Base-by-base conservation (phyloP, 1,140 invertebrate species). In the Drosophila micromelanica region DNA sequence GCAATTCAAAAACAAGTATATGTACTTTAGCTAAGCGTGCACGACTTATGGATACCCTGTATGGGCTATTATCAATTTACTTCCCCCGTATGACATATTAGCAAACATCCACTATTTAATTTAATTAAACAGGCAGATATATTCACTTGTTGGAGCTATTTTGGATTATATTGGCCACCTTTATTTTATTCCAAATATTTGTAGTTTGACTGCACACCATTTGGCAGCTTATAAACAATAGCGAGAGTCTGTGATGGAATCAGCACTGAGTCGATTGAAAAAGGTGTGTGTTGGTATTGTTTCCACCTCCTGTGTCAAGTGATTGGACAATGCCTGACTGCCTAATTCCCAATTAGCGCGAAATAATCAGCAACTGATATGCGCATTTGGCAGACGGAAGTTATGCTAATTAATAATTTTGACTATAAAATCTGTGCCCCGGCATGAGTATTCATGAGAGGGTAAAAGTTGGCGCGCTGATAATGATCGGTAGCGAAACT, bases 371-470 rank as follows among this genome's bases (percentile, higher is more conserved):
- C 49, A 23, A 8, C 12, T 55, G 57, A 49, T 56, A 74, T 80
- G 51, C 63, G 56, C 76, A 56, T 64, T 71, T 65, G 61, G 68
- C 57, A 63, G 82, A 82, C 76, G 84, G 84, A 87, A 87, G 76
- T 77, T 74, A 79, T 89, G 85, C 72, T 89, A 89, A 89, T 89
- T 89, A 73, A 72, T 69, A 40, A 37, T 65, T 80, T 80, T 62
- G 59, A 70, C 76, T 46, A 55, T 73, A 46, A 51, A 76, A 77
- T 73, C 78, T 23, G 5, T 40, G 56, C 7, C 52, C 9, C 15
- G 27, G 49, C 49, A 56, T 32, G 6, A 11, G n/a, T 49, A 59
- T 64, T 55, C 30, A 54, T 60, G 17, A 57, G 35, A 35, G 11
- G 40, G 40, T 57, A 48, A 62, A 60, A 69, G 74, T 63, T 74